Evolutionary conservation across 2,113 vertebrate species (phyloP), one percentile per base, ranked within the genome.

Genomic region (Labeo catla): DNA sequence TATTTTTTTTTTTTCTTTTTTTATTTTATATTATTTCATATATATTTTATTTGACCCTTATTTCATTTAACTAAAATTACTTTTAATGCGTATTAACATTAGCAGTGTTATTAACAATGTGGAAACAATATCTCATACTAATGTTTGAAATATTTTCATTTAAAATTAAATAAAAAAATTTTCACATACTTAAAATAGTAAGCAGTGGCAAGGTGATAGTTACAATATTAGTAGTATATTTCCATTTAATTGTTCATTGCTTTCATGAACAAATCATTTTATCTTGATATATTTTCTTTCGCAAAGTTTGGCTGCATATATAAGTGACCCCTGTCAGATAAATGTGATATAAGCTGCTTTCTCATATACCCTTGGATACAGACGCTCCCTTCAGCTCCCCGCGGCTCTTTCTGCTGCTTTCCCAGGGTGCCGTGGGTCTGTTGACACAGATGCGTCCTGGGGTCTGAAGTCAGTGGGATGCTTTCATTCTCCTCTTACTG

Each of bases 381-480:
- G 28, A 52, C 1, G 28, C 68, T 82, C 15, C 11, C 19, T 83
- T 83, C 59, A 61, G 13, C 50, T 70, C 73, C 61, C 61, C 13
- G 2, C 57, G 54, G 76, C 39, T 68, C 28, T 54, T 39, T 76
- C 54, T 50, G 65, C 73, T 52, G 49, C 21, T 78, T 85, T 78
- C 74, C 78, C 85, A 84, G 76, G 78, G 77, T 70, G 83, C 19
- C 9, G 39, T 23, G 82, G 19, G 68, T 85, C 78, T 88, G 59
- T 85, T 86, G 87, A 89, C 86, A 89, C 88, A 89, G 86, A 89
- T 89, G 88, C 86, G 81, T 76, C 83, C 81, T 87, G 83, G 79
- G 88, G 87, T 89, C 79, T 78, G 83, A 43, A 87, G 72, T 89
- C 86, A 72, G 79, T 39, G 39, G 73, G 85, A 86, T 76, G 79